phyloP scores from a whole-genome alignment of 37 sponge, comb jelly and placozoan species.

The Geodia barretti region DNA sequence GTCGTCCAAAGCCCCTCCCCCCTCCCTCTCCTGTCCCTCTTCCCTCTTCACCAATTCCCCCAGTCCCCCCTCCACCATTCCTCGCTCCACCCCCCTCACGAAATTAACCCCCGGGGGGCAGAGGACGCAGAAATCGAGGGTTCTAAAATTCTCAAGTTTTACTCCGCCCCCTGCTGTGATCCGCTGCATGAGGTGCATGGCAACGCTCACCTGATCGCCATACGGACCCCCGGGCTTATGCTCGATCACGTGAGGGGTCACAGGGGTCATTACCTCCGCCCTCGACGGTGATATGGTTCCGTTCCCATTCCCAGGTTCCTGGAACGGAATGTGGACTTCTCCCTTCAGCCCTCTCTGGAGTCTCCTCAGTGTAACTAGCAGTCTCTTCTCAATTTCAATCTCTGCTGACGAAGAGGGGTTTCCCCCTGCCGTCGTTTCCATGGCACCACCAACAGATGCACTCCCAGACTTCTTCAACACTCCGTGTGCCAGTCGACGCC shows the following conservation, averaged over 20 bases:
- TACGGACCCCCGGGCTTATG: constrained; percentile 57
- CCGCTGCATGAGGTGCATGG: constrained; percentile 57
- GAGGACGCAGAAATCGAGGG: constrained; percentile 52
- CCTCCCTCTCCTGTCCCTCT: constrained; percentile 18
- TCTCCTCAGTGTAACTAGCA: constrained; percentile 6
- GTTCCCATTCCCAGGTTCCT: background rate
- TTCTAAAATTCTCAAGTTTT: constrained; percentile 42
- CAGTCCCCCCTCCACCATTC: constrained; percentile 25
- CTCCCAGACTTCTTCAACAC: no score
- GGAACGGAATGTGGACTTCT: constrained; percentile 36
- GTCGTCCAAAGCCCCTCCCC: background rate
- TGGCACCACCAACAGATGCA: background rate
- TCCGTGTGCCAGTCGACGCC: background rate
- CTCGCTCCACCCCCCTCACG: constrained; percentile 5
- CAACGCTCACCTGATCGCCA: constrained; percentile 49
- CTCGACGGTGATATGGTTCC: background rate
- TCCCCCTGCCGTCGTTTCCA: background rate
- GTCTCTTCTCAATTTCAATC: constrained; percentile 11
- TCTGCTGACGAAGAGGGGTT: no score
- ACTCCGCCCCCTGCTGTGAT: background rate
- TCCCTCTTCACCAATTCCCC: constrained; percentile 9
- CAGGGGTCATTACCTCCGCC: constrained; percentile 32
- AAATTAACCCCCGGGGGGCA: constrained; percentile 40
- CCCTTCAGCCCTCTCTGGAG: constrained; percentile 20
- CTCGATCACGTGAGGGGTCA: constrained; percentile 38